Conservation (phyloP, 2,113 vertebrate species). For the Macaca mulatta region DNA sequence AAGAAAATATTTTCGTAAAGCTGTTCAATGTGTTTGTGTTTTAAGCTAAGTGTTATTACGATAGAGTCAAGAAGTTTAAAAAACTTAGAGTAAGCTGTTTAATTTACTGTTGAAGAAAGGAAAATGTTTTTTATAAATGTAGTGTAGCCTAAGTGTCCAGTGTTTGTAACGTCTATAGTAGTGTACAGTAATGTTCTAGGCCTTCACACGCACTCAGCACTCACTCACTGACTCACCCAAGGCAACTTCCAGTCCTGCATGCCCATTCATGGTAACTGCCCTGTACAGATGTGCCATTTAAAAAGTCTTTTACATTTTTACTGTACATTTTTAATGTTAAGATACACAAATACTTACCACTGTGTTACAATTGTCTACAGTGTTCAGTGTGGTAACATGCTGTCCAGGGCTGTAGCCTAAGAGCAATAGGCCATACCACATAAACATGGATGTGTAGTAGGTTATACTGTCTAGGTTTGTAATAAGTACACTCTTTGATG, state of each 20-base stretch:
- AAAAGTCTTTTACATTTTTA: background rate
- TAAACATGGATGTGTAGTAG: background rate
- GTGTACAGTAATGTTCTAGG: background rate
- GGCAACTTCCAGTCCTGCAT: too few species aligned
- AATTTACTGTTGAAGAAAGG: background rate
- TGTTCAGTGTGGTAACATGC: background rate
- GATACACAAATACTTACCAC: background rate
- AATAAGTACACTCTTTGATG: background rate
- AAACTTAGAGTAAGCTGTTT: background rate
- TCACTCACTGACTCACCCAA: background rate
- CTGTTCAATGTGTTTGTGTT: background rate
- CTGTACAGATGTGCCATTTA: background rate
- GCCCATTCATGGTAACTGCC: background rate
- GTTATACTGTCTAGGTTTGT: background rate
- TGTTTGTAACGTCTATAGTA: background rate
- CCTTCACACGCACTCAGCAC: background rate
- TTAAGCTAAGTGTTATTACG: background rate
- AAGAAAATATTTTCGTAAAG: background rate
- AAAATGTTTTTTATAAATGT: background rate
- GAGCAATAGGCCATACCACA: background rate
- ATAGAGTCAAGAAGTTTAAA: background rate
- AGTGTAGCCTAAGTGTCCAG: background rate
- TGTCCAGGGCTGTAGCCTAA: background rate
- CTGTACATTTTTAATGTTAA: background rate
- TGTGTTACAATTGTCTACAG: background rate